Percentiles rank a stretch among this genome's conserved stretches.
phyloP scores from a whole-genome alignment of 2,797 vertebrate species.

The Acestrorhynchus altus region DNA sequence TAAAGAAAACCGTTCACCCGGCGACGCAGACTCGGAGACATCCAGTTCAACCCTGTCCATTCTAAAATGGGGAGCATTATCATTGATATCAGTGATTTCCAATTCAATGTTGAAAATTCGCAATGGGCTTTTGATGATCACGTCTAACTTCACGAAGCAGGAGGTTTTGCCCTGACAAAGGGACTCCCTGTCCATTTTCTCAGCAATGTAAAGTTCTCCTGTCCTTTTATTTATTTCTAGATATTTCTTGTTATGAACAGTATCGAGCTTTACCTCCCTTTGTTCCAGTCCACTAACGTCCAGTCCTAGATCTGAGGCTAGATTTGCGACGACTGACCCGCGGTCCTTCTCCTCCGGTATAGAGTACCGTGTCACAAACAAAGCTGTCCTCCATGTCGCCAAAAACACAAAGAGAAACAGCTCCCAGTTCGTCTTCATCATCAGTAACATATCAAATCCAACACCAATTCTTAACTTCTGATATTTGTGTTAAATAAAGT shows the following conservation, averaged over 20 bases:
- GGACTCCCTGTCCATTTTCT: constrained; percentile 84
- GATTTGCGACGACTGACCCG: constrained; percentile 79
- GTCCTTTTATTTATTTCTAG: constrained; percentile 79
- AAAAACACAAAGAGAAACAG: constrained; percentile 69
- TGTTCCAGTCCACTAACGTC: constrained; percentile 68
- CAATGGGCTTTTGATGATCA: constrained; percentile 83
- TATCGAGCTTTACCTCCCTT: constrained; percentile 80
- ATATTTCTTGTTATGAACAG: constrained; percentile 78
- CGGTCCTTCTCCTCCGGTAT: constrained; percentile 82
- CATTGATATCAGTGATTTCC: constrained; percentile 89
- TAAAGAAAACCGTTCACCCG: constrained; percentile 86
- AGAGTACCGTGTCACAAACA: constrained; percentile 79
- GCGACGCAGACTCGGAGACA: constrained; percentile 84
- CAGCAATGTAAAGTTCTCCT: constrained; percentile 75
- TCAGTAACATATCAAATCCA: neutral
- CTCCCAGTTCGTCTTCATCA: constrained; percentile 57
- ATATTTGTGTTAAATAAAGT: neutral
- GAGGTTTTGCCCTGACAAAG: constrained; percentile 77
- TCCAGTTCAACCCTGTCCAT: constrained; percentile 83
- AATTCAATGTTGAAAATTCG: constrained; percentile 89
- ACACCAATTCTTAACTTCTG: neutral
- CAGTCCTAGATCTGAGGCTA: constrained; percentile 78
- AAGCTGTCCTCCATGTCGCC: constrained; percentile 64
- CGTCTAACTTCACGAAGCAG: constrained; percentile 86
- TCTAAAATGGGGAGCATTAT: constrained; percentile 87